Evolutionary conservation across 2,888 invertebrate species (phyloP), one percentile per base, ranked within the genome.

Genomic region (Patella ulyssiponensis): DNA sequence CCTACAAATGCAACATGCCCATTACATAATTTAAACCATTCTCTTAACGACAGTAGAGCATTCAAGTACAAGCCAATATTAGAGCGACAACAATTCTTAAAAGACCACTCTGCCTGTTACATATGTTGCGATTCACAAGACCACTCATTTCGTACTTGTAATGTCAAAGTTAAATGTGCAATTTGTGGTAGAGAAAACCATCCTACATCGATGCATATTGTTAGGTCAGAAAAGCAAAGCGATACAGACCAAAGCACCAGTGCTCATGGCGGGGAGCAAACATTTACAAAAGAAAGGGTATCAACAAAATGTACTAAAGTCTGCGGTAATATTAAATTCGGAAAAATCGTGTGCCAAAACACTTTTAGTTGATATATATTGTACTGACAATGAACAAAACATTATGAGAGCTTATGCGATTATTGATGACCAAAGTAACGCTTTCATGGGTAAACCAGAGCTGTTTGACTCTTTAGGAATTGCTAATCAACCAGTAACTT

Each of bases 381-480:
- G 64, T 14, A 53, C n/a, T 3, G 58, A 44, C 9, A 17, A 70
- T 14, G 74, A 74, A 58, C 69, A 56, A 44, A 56, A 74, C 12
- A 20, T 33, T 11, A 23, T 9, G 3, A 2, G 52, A 9, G 54
- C 44, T 15, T 79, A 79, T 27, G 77, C 75, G 4, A 77, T 79
- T 5, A 3, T 76, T 33, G 79, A 79, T 54, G 79, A 79, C 64
- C 79, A 79, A 52, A 77, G 77, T 23, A 79, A 79, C 44, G n/a
- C 23, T 14, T 74, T 74, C 14, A 69, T 77, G 17, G 77, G 69
- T n/a, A 58, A 23, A 7, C 27, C 77, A 23, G 70, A 77, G 14
- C 69, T 79, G 11, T 71, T 79, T 17, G 79, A 74, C 14, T 7
- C n/a, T 11, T 56, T 79, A 3, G 51, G 27, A 5, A 17, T 77